phyloP scores from a whole-genome alignment of 2,797 vertebrate genomes.

The Rachycentron canadum region DNA sequence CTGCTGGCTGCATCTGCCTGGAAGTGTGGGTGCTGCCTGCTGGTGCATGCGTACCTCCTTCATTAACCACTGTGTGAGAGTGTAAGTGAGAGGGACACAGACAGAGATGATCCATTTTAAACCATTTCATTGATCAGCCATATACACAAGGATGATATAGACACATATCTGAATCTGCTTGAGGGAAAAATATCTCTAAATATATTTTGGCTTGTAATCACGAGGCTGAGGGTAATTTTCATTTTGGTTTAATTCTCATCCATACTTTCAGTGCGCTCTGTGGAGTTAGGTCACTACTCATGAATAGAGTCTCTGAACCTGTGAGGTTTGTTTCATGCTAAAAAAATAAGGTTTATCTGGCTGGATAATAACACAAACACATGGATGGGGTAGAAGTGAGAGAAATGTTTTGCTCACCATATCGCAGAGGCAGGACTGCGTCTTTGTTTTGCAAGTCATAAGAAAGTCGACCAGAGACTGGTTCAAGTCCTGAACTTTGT shows the following conservation, averaged over 20 bases:
- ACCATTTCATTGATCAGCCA: not conserved
- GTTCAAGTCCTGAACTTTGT: not conserved
- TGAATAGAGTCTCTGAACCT: not conserved
- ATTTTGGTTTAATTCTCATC: not conserved
- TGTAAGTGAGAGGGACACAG: not conserved
- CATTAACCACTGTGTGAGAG: conserved; percentile 4
- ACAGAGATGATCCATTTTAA: not conserved
- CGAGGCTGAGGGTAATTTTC: not conserved
- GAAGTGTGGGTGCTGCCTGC: conserved; percentile 10
- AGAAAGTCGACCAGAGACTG: not conserved
- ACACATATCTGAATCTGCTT: not conserved
- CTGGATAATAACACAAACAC: conserved; percentile 13
- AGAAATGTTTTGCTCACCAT: conserved; percentile 1
- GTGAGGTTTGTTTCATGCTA: not conserved
- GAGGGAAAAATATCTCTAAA: not conserved
- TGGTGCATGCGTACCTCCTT: conserved; percentile 5
- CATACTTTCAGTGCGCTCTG: not conserved
- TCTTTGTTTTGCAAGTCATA: not conserved
- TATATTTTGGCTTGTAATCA: not conserved
- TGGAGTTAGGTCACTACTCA: not conserved
- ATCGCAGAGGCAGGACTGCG: not conserved
- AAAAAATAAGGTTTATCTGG: conserved; percentile 1
- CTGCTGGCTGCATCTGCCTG: conserved; percentile 13
- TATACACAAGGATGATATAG: not conserved
- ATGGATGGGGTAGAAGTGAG: conserved; percentile 1